Percentiles rank a stretch among this genome's conserved stretches.
phyloP scores from a whole-genome alignment of 2,888 invertebrate species.

The Nomada hirtipes region DNA sequence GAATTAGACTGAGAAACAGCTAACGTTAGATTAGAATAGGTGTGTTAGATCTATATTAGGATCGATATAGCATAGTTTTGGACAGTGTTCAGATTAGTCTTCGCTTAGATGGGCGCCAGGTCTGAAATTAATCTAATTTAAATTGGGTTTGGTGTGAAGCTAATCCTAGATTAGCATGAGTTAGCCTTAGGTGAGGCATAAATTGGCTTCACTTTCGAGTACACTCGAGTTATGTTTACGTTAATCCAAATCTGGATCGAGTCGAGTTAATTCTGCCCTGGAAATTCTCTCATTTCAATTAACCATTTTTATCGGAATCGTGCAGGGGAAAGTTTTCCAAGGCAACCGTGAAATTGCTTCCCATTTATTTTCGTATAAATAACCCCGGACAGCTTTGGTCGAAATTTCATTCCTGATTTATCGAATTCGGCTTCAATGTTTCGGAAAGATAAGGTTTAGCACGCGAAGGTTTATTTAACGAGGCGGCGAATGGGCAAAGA shows the following conservation, averaged over 20 bases:
- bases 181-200: slow-evolving; percentile 2
- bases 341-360: background rate
- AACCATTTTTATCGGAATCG: background rate
- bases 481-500: slow-evolving; percentile 1
- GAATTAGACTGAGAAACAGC: background rate
- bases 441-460: slow-evolving; percentile 6
- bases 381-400: too few relatives aligned
- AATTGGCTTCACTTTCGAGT: background rate
- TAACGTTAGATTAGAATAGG: background rate
- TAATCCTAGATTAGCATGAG: slow-evolving; percentile 15
- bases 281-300: background rate
- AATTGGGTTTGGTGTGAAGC: background rate
- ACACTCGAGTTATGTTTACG: background rate
- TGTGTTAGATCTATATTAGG: background rate
- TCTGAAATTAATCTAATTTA: slow-evolving; percentile 12
- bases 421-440: slow-evolving; percentile 5
- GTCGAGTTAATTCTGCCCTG: too few relatives aligned
- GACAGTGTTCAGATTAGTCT: background rate
- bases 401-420: slow-evolving; percentile 13
- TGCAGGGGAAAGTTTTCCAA: too few relatives aligned
- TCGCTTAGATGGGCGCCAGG: background rate
- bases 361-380: slow-evolving; percentile 3
- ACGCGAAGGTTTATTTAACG: slow-evolving; percentile 12
- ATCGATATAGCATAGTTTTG: background rate
- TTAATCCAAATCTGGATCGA: too few relatives aligned